Evolutionary conservation across 2,113 vertebrate genomes (phyloP).

Genomic region (Megaceryle maxima): DNA sequence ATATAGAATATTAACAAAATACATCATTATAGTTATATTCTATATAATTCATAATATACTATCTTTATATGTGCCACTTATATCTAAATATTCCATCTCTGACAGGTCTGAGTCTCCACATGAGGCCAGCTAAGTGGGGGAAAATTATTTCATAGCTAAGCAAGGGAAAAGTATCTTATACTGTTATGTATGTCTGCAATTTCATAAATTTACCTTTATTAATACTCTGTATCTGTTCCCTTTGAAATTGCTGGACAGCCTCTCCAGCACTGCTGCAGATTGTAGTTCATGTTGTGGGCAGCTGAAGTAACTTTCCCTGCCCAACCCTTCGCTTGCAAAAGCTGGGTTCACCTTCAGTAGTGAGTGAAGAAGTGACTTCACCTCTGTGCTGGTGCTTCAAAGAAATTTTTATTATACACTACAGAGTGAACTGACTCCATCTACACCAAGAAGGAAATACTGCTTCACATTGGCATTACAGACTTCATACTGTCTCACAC

Average conservation of each 20-base stretch:
- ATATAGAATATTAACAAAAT: background rate
- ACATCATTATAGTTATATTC: background rate
- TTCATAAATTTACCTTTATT: background rate
- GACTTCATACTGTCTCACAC: background rate
- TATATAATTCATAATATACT: background rate
- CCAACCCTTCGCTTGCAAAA: background rate
- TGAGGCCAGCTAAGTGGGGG: background rate
- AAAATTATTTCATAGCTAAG: background rate
- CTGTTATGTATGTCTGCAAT: background rate
- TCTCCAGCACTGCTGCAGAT: background rate
- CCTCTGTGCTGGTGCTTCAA: background rate
- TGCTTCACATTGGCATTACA: background rate
- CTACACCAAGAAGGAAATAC: background rate
- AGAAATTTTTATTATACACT: background rate
- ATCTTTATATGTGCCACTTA: background rate
- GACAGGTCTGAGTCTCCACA: background rate
- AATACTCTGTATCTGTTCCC: background rate
- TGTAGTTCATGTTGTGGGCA: background rate
- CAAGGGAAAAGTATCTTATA: background rate
- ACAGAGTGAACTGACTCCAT: background rate
- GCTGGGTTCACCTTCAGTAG: background rate
- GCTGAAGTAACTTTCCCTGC: background rate
- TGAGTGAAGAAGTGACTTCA: background rate
- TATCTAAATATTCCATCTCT: background rate
- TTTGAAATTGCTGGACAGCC: background rate